Evolutionary conservation across 1,140 invertebrate species (phyloP).

Genomic region (Proales similis): DNA sequence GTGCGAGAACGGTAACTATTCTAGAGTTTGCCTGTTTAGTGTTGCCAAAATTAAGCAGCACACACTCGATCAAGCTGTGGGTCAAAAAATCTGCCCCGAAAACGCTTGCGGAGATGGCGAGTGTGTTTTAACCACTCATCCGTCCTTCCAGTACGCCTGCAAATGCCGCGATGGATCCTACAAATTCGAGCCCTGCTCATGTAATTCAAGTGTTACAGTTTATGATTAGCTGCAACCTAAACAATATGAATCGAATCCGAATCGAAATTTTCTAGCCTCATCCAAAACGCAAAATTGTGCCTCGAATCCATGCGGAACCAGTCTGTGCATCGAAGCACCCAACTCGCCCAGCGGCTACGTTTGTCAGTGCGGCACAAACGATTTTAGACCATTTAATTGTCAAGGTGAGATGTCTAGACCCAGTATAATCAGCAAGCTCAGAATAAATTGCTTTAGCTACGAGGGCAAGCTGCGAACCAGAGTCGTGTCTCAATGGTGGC

Average conservation of each 20-base stretch:
- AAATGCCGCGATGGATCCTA: slow-evolving; percentile 35
- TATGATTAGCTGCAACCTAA: too few relatives aligned
- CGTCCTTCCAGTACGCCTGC: slow-evolving; percentile 29
- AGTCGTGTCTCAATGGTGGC: slow-evolving; percentile 36
- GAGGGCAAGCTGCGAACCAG: slow-evolving; percentile 1
- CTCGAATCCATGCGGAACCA: slow-evolving; percentile 21
- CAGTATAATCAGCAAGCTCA: not conserved
- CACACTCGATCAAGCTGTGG: not conserved
- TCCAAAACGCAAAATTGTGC: slow-evolving; percentile 7
- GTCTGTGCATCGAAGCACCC: slow-evolving; percentile 27
- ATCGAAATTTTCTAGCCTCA: slow-evolving; percentile 8
- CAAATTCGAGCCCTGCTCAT: slow-evolving; percentile 36
- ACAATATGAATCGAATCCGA: not conserved
- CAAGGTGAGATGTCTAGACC: slow-evolving; percentile 27
- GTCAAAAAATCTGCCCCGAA: slow-evolving; percentile 29
- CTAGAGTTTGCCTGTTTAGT: not conserved
- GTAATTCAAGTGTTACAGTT: too few relatives aligned
- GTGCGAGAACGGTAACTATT: slow-evolving; percentile 34
- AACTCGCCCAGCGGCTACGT: slow-evolving; percentile 32
- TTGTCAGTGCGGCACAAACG: slow-evolving; percentile 34
- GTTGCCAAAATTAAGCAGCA: too few relatives aligned
- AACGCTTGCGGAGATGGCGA: slow-evolving; percentile 35
- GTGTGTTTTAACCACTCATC: slow-evolving; percentile 32
- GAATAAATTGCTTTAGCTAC: not conserved
- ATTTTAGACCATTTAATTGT: slow-evolving; percentile 25